phyloP scores from a whole-genome alignment of 2,888 invertebrate species.

The Tineola bisselliella region DNA sequence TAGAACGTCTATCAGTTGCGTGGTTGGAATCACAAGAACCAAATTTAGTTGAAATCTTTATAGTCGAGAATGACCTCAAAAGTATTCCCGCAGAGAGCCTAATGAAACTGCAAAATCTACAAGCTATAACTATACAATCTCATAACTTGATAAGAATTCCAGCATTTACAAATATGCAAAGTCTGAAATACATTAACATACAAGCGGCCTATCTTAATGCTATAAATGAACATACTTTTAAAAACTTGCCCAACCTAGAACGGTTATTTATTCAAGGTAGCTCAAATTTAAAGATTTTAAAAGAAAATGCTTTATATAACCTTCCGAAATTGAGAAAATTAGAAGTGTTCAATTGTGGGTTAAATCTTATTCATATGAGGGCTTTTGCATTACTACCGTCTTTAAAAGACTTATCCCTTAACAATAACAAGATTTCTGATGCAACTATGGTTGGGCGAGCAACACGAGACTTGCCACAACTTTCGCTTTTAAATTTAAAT shows the following conservation, averaged over 20 bases:
- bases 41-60: slow-evolving; percentile 81
- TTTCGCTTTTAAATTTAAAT: slow-evolving; percentile 76
- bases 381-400: slow-evolving; percentile 77
- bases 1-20: slow-evolving; percentile 82
- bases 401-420: slow-evolving; percentile 74
- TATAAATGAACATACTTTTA: slow-evolving; percentile 74
- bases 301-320: slow-evolving; percentile 77
- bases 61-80: slow-evolving; percentile 84
- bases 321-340: slow-evolving; percentile 74
- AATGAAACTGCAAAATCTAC: slow-evolving; percentile 75
- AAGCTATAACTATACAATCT: slow-evolving; percentile 86
- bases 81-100: slow-evolving; percentile 83
- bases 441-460: slow-evolving; percentile 85
- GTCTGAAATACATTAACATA: slow-evolving; percentile 77
- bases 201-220: slow-evolving; percentile 74
- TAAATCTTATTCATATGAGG: slow-evolving; percentile 81
- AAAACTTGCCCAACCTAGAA: slow-evolving; percentile 76
- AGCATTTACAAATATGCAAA: slow-evolving; percentile 74
- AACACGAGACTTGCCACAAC: slow-evolving; percentile 76
- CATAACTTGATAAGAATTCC: slow-evolving; percentile 80
- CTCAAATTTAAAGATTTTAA: slow-evolving; percentile 72
- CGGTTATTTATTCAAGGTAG: slow-evolving; percentile 79
- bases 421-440: slow-evolving; percentile 78
- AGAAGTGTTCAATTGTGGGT: slow-evolving; percentile 80
- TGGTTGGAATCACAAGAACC: slow-evolving; percentile 84